These are phyloP conservation scores for Empidonax traillii DNA, from an alignment of 2,113 vertebrate genomes.

Conservation along the genomic window DNA sequence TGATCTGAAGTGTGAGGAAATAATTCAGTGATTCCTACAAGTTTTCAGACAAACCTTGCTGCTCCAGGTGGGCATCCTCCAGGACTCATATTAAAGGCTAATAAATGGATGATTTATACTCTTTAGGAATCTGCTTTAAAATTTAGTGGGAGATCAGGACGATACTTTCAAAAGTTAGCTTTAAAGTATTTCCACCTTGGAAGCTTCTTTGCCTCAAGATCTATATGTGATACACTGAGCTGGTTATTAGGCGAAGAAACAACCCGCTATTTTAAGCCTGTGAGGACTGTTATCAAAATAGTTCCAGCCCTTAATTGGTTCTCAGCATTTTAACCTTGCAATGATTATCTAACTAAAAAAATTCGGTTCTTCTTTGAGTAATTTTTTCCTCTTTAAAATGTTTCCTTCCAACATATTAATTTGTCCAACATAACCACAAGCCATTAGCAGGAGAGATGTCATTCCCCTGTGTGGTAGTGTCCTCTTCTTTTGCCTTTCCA, in stretches of 20 bases:
- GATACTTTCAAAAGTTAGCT: not conserved
- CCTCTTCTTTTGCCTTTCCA: not conserved
- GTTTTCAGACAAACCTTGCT: not conserved
- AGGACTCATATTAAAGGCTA: not conserved
- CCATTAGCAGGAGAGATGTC: not conserved
- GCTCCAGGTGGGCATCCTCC: not conserved
- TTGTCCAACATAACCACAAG: not conserved
- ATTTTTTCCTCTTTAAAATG: not conserved
- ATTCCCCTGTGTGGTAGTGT: not conserved
- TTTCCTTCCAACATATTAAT: not conserved
- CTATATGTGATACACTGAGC: not conserved
- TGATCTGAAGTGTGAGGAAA: not conserved
- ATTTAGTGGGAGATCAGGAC: not conserved
- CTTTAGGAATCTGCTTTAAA: not conserved
- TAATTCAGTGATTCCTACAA: not conserved
- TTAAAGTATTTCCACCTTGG: not conserved
- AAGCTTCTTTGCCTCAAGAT: not conserved
- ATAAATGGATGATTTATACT: not conserved
- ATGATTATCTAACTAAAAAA: not conserved
- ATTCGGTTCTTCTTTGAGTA: not conserved
- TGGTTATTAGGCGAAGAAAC: not conserved
- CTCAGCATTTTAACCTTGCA: not conserved
- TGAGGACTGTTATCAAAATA: slow-evolving; percentile 8
- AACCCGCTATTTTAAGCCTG: slow-evolving; percentile 16
- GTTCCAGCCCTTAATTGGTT: not conserved